Conservation (phyloP, 2,113 vertebrate genomes). For the Hippotragus niger region DNA sequence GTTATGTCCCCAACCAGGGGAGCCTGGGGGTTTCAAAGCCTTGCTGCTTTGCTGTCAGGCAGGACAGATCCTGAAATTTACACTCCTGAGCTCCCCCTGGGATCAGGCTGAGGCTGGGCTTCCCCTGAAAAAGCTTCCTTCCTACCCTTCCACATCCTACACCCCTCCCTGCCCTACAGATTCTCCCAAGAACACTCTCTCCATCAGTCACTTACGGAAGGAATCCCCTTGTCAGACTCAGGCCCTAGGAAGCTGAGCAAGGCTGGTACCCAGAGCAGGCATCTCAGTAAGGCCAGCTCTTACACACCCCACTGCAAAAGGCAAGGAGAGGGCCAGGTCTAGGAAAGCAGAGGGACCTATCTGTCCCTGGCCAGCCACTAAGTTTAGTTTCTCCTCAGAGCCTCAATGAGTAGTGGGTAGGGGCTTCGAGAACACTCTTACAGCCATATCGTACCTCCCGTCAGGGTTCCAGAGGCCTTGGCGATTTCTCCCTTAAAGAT, state of each 20-base stretch:
- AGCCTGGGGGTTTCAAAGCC: background rate
- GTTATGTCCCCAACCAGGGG: background rate
- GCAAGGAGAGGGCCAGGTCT: background rate
- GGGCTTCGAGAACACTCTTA: background rate
- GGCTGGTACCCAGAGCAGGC: background rate
- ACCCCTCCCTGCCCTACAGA: background rate
- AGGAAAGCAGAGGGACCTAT: background rate
- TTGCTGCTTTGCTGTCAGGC: background rate
- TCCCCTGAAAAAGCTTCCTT: background rate
- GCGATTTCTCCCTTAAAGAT: constrained; percentile 98
- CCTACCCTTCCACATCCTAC: background rate
- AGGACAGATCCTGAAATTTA: background rate
- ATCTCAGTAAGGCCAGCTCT: background rate
- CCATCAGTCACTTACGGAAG: background rate
- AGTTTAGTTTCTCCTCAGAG: background rate
- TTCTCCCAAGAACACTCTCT: background rate
- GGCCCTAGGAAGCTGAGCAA: background rate
- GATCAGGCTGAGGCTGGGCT: background rate
- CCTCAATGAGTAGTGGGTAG: background rate
- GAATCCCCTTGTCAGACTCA: background rate
- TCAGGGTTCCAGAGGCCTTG: constrained; percentile 94
- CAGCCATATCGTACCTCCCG: constrained; percentile 86
- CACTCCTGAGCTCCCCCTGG: background rate
- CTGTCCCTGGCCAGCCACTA: background rate
- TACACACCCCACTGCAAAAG: no score